These are phyloP conservation scores for Sarcophaga subvicina DNA, from an alignment of 2,888 invertebrate species.

Conservation along the genomic window DNA sequence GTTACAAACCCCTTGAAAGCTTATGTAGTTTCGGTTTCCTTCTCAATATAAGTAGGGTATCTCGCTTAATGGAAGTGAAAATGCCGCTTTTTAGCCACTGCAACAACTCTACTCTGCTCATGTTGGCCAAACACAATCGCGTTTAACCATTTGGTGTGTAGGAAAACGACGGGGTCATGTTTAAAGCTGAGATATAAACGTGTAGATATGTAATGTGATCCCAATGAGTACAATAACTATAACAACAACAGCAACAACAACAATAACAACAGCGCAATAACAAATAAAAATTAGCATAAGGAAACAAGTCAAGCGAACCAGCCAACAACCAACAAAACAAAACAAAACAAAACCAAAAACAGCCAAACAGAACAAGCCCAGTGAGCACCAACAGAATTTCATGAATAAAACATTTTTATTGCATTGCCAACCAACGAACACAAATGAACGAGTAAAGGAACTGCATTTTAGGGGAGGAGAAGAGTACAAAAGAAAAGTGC, in stretches of 20 bases:
- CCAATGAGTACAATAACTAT: conserved; percentile 1
- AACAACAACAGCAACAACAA: conserved; percentile 15
- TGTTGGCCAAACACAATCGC: neutral
- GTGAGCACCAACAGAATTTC: conserved; percentile 32
- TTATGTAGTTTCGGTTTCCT: too few relatives aligned
- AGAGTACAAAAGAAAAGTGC: neutral
- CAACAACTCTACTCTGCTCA: neutral
- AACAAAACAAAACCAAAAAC: too few relatives aligned
- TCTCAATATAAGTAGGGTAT: too few relatives aligned
- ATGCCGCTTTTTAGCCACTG: neutral
- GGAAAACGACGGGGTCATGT: conserved; percentile 20
- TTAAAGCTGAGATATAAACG: conserved; percentile 59
- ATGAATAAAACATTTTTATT: conserved; percentile 69
- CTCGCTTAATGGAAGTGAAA: neutral
- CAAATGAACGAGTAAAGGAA: conserved; percentile 7
- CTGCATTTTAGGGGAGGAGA: neutral
- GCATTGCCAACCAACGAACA: conserved; percentile 41
- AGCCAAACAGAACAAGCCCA: too few relatives aligned
- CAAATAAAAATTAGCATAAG: conserved; percentile 63
- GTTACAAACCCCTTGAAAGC: too few relatives aligned
- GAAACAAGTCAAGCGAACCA: conserved; percentile 62
- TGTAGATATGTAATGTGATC: conserved; percentile 59
- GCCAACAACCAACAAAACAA: too few relatives aligned
- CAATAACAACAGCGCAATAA: conserved; percentile 27
- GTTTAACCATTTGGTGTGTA: neutral